phyloP scores from a whole-genome alignment of 30 jellyfish, hydroid and myxozoan genomes.

The Cassiopea xamachana region DNA sequence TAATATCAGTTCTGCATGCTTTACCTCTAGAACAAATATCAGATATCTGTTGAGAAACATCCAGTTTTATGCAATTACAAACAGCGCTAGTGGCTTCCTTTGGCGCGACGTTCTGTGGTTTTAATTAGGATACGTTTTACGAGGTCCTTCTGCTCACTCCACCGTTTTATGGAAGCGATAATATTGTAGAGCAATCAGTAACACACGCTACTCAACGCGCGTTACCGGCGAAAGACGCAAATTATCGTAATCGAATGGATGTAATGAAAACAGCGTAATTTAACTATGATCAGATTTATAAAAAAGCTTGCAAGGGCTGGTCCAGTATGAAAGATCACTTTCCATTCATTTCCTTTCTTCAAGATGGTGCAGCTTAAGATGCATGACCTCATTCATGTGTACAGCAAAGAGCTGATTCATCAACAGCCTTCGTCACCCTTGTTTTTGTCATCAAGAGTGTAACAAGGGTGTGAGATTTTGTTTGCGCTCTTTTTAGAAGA shows the following conservation, averaged over 20 bases:
- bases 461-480: no score
- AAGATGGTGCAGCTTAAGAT: neutral
- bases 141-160: constrained; percentile 14
- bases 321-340: no score
- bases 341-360: no score
- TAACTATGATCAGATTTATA: neutral
- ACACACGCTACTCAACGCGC: neutral
- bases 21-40: constrained; percentile 41
- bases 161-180: neutral
- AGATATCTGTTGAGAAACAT: constrained; percentile 30
- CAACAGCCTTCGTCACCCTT: no score
- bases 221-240: neutral
- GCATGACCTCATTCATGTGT: neutral
- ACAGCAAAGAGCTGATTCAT: no score
- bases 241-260: neutral
- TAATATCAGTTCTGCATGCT: constrained; percentile 44
- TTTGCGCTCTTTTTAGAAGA: no score
- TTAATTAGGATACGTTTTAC: constrained; percentile 5
- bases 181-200: neutral
- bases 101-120: constrained; percentile 22
- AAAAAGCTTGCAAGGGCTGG: neutral
- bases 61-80: constrained; percentile 32
- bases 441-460: no score
- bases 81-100: constrained; percentile 14
- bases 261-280: neutral